A percentile compares a stretch with the other conserved stretches of the same genome.
These are phyloP conservation scores for Paratrypauchen microcephalus DNA, from an alignment of 2,797 vertebrate species.

Conservation along the genomic window DNA sequence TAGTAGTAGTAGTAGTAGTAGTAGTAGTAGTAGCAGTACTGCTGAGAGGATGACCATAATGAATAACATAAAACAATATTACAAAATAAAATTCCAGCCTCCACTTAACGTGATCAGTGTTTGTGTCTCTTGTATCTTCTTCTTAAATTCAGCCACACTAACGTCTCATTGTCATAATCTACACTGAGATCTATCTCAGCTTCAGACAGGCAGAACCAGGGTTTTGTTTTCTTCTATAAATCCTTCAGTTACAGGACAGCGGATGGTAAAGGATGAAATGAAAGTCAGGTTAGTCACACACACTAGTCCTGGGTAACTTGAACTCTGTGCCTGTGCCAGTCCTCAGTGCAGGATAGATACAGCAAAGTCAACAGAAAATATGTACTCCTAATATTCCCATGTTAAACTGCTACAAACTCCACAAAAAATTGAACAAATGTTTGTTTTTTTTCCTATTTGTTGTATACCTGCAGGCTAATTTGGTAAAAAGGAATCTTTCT, in stretches of 20 bases:
- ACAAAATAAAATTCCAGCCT: not conserved
- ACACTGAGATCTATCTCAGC: not conserved
- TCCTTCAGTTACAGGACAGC: not conserved
- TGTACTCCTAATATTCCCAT: not conserved
- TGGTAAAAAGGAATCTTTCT: not conserved
- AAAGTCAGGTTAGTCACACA: not conserved
- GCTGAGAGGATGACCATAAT: not conserved
- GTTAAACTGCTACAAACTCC: not conserved
- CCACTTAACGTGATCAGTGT: not conserved
- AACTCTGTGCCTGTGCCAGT: not conserved
- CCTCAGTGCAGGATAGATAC: not conserved
- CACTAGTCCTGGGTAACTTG: not conserved
- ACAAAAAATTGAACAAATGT: too few relatives aligned
- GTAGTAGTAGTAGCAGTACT: too few relatives aligned
- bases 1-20: too few relatives aligned
- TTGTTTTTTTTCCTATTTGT: too few relatives aligned
- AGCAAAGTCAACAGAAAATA: not conserved
- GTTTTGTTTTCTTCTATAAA: not conserved
- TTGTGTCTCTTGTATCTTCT: not conserved
- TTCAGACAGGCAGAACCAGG: not conserved
- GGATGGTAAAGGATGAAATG: not conserved
- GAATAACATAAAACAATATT: not conserved
- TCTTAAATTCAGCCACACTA: not conserved
- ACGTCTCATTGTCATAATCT: not conserved
- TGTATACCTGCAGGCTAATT: not conserved